Percentiles rank a stretch among this genome's conserved stretches.
Evolutionary conservation across 1,140 invertebrate genomes (phyloP).

Genomic region (Dendrolimus kikuchii): DNA sequence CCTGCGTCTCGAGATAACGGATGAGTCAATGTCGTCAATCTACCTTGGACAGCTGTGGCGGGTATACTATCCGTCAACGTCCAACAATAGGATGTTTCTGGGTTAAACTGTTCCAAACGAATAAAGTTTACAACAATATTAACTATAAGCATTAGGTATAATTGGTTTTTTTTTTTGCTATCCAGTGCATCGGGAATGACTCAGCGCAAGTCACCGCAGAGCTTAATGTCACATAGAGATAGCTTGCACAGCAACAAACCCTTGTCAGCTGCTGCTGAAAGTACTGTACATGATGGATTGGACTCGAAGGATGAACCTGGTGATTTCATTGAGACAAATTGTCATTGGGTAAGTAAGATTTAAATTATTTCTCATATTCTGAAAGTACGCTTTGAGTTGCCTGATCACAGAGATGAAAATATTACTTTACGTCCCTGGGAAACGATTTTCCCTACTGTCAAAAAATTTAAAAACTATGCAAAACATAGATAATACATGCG

Average conservation of each 20-base stretch:
- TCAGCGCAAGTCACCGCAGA: conserved; percentile 61
- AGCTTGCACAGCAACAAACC: conserved; percentile 58
- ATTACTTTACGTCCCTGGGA: too few relatives aligned
- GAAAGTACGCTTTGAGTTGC: too few relatives aligned
- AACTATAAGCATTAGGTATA: background rate
- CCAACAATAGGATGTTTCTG: too few relatives aligned
- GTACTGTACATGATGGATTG: conserved; percentile 75
- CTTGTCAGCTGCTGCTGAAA: conserved; percentile 69
- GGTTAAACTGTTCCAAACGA: too few relatives aligned
- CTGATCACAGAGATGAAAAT: too few relatives aligned
- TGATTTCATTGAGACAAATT: conserved; percentile 98
- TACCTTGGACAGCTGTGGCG: too few relatives aligned
- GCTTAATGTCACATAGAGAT: conserved; percentile 43
- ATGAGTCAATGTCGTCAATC: too few relatives aligned
- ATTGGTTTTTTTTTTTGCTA: conserved; percentile 6
- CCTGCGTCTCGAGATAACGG: too few relatives aligned
- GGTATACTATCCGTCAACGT: too few relatives aligned
- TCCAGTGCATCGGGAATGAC: conserved; percentile 46
- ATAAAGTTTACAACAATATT: too few relatives aligned
- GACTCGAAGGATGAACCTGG: conserved; percentile 91
- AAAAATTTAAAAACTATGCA: background rate
- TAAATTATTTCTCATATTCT: background rate
- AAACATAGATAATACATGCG: background rate
- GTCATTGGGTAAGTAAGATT: conserved; percentile 85
- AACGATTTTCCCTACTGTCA: too few relatives aligned